Conservation (phyloP, 2,113 vertebrate genomes). For the Pituophis catenifer region DNA sequence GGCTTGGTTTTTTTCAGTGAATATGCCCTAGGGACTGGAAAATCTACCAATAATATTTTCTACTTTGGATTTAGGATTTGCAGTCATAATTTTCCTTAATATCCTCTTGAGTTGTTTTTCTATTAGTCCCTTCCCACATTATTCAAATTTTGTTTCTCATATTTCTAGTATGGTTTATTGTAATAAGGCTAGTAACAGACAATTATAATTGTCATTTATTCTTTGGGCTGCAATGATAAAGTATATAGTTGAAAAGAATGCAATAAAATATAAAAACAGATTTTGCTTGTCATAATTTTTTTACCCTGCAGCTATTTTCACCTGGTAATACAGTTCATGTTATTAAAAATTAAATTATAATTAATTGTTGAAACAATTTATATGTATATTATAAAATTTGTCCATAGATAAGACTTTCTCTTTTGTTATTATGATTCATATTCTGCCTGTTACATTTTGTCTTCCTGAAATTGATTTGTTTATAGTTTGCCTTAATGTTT, state of each 20-base stretch:
- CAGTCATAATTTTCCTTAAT: background rate
- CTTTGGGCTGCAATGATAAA: background rate
- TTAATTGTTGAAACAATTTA: background rate
- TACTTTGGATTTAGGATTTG: background rate
- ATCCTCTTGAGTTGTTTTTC: background rate
- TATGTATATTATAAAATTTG: background rate
- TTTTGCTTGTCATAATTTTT: background rate
- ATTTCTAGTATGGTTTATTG: background rate
- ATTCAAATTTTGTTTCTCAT: background rate
- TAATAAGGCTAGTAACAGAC: background rate
- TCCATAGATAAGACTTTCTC: background rate
- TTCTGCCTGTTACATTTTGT: background rate
- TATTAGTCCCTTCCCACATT: background rate
- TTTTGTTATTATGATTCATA: background rate
- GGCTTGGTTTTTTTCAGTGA: background rate
- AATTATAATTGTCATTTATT: background rate
- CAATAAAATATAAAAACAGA: background rate
- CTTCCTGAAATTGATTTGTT: background rate
- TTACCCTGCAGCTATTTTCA: background rate
- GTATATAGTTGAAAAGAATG: background rate
- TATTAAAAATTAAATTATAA: background rate
- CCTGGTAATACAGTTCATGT: background rate
- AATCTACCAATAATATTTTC: background rate
- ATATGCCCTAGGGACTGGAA: background rate
- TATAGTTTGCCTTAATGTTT: background rate